Evolutionary conservation across 1,140 invertebrate genomes (phyloP).

Genomic region (Bactericera cockerelli): DNA sequence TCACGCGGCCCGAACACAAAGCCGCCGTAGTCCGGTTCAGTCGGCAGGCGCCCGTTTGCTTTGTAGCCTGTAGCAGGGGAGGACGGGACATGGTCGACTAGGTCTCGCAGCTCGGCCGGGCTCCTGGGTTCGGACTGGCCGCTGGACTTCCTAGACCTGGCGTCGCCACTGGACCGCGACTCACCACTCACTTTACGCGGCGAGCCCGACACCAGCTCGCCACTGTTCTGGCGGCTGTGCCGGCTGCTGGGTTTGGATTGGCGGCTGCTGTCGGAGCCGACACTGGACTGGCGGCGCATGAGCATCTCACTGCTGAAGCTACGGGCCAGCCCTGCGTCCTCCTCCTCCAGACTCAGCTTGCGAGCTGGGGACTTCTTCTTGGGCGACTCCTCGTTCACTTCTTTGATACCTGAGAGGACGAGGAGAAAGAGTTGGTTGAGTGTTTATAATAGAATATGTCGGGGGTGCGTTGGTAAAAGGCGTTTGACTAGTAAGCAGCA

Average conservation of each 20-base stretch:
- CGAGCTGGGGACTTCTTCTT: not conserved
- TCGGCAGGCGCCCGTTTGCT: not conserved
- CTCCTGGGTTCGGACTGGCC: not conserved
- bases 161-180: not conserved
- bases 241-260: no score
- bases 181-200: not conserved
- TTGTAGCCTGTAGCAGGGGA: not conserved
- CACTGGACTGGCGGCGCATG: not conserved
- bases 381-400: conserved; percentile 1
- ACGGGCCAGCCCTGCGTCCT: not conserved
- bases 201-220: no score
- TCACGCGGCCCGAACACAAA: not conserved
- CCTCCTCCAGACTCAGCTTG: not conserved
- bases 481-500: no score
- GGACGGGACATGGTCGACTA: no score
- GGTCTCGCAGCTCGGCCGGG: not conserved
- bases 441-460: no score
- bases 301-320: not conserved
- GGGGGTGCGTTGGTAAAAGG: no score
- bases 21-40: not conserved
- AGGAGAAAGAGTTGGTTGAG: not conserved
- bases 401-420: not conserved
- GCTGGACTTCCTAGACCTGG: not conserved
- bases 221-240: no score
- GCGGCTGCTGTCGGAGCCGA: not conserved